phyloP scores from a whole-genome alignment of 2,888 invertebrate species.

The Tetramorium bicarinatum region DNA sequence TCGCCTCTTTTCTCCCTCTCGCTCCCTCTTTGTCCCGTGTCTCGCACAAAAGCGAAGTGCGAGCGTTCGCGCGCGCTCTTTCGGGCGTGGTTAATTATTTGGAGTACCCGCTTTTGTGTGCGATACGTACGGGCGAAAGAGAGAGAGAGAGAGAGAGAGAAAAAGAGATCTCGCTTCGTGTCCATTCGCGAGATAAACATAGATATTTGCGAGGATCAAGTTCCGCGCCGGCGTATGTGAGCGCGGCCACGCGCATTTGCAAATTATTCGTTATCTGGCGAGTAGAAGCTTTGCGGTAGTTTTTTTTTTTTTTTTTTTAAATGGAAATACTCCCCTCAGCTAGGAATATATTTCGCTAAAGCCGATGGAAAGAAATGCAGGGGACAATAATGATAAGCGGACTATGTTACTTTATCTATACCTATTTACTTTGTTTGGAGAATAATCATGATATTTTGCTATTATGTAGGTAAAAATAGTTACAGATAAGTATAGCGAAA shows the following conservation, averaged over 20 bases:
- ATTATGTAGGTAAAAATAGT: background rate
- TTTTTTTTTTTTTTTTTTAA: constrained; percentile 1
- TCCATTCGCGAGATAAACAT: background rate
- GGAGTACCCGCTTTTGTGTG: constrained; percentile 76
- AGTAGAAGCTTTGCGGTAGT: background rate
- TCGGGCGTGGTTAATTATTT: constrained; percentile 72
- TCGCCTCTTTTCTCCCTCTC: constrained; percentile 35
- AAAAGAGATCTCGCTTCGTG: constrained; percentile 8
- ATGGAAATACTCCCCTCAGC: constrained; percentile 4
- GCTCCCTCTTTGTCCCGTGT: constrained; percentile 56
- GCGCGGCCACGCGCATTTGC: constrained; percentile 9
- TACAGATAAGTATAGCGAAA: background rate
- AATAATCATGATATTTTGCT: constrained; percentile 21
- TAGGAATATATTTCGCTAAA: constrained; percentile 22
- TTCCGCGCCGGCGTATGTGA: background rate
- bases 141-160: constrained; percentile 21
- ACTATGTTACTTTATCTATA: constrained; percentile 24
- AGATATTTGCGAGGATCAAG: constrained; percentile 18
- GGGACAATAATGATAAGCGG: constrained; percentile 23
- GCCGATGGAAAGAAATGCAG: background rate
- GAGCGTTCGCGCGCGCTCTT: constrained; percentile 53
- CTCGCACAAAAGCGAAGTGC: constrained; percentile 70
- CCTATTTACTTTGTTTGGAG: constrained; percentile 19
- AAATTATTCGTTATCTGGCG: constrained; percentile 41
- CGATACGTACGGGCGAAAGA: constrained; percentile 42